These are phyloP conservation scores for Tipula lateralis DNA, from an alignment of 2,888 invertebrate species.

Conservation along the genomic window DNA sequence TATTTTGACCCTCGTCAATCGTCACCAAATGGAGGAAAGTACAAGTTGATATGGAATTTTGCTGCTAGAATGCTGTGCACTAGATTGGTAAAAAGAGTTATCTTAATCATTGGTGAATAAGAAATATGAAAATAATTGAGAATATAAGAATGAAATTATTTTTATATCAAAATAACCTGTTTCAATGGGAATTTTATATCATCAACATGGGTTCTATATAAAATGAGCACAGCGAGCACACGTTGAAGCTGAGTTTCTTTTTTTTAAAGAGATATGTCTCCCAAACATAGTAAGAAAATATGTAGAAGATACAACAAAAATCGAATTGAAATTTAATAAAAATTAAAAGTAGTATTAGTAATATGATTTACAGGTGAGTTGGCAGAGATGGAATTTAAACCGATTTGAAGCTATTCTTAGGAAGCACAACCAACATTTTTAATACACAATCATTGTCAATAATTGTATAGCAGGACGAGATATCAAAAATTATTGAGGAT, in stretches of 20 bases:
- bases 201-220: neutral
- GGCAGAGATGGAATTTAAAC: neutral
- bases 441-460: no score
- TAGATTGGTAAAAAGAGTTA: neutral
- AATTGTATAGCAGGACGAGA: no score
- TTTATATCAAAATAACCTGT: conserved; percentile 19
- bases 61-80: neutral
- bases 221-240: neutral
- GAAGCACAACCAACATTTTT: no score
- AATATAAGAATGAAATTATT: conserved; percentile 19
- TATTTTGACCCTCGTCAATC: neutral
- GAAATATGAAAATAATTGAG: neutral
- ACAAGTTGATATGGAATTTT: neutral
- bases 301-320: neutral
- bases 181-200: neutral
- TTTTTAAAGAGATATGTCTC: neutral
- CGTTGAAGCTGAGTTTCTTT: neutral
- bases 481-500: no score
- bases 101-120: neutral
- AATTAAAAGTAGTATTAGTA: neutral
- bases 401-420: no score
- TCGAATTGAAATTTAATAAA: neutral
- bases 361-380: neutral
- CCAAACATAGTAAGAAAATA: neutral
- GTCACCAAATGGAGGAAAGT: no score